Base-by-base conservation (phyloP, 1,140 invertebrate genomes). In the Lasioglossum albipes region DNA sequence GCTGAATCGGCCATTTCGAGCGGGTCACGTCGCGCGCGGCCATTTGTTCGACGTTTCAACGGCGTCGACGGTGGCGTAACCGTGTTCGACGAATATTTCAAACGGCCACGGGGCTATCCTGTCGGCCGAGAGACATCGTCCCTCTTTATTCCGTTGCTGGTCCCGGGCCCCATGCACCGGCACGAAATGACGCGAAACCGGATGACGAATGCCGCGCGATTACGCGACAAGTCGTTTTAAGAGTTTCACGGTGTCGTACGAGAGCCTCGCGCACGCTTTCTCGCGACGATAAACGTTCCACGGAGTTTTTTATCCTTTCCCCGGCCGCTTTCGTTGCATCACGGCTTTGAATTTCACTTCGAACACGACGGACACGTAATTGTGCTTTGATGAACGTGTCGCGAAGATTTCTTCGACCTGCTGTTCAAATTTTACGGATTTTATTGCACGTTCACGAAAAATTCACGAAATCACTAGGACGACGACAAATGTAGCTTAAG, bases 131-230 rank as follows among this genome's bases (percentile, higher is more conserved):
- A 59, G 36, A 36, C 36, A 36, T 36, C 36, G 13, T 27, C 27
- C 61, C 76, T 71, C 27, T 64, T 61, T 69, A 42, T 73, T 54
- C 59, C 75, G 36, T 74, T 64, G 36, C 41, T 41, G 57, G 54
- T 12, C 22, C 36, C 36, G 36, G 78, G 54, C 49, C 61, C 20
- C 20, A 52, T 45, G 27, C 52, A 61, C 27, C 49, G 79, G 7
- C 64, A 57, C 62, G 78, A 81, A 83, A 81, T 79, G 71, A 87
- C 73, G 62, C 84, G 72, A 68, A 54, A 45, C 62, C 59, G 75
- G 79, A 87, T 87, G 86, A 87, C 85, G 75, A 87, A 87, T 87
- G 85, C 69, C 73, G 42, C 72, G 73, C 83, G 79, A 87, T 87
- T 87, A 87, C 77, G 76, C 79, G 70, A 86, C 85, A 87, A 87